Evolutionary conservation across 2,113 vertebrate species (phyloP), one percentile per base, ranked within the genome.

Genomic region (Clarias gariepinus): DNA sequence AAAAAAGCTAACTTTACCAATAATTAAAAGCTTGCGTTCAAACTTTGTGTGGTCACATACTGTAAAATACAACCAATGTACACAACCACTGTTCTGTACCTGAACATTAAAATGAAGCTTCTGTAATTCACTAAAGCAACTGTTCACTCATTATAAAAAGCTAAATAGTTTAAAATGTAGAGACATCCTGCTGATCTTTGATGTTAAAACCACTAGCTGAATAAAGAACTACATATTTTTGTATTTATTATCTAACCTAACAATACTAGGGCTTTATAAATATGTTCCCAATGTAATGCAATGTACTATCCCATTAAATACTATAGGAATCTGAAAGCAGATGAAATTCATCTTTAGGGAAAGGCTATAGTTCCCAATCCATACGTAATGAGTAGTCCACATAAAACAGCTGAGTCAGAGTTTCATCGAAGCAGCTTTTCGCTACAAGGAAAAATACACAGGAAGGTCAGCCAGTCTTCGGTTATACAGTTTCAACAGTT

Each of bases 401-500:
- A 78, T 52, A 83, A 87, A 87, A 71, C 83, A 15, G 86, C 88
- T 74, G 64, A 89, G 76, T 81, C 81, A 84, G 88, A 76, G 36
- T 69, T 68, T 83, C 69, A 85, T 85, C 71, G 80, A 83, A 85
- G 83, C 78, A 82, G 76, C 69, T 30, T 85, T 82, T 82, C 18
- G 77, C 58, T 63, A 55, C 28, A 85, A 90, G 78, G 85, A 87
- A 89, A 87, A 53, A 71, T 68, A 30, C 63, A 66, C 41, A 79
- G 83, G 66, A 88, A 89, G 86, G 77, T 87, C 81, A 86, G 64
- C 52, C 36, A 47, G 36, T 33, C 36, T 53, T 41, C 60, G 80
- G 52, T 85, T 85, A 87, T 82, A 30, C 80, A 83, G 85, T 36
- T 74, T 60, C 73, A 81, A 76, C 76, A 81, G 83, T 76, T 80